These are phyloP conservation scores for Trissolcus brochymenae DNA, from an alignment of 2,888 invertebrate genomes.

Conservation along the genomic window DNA sequence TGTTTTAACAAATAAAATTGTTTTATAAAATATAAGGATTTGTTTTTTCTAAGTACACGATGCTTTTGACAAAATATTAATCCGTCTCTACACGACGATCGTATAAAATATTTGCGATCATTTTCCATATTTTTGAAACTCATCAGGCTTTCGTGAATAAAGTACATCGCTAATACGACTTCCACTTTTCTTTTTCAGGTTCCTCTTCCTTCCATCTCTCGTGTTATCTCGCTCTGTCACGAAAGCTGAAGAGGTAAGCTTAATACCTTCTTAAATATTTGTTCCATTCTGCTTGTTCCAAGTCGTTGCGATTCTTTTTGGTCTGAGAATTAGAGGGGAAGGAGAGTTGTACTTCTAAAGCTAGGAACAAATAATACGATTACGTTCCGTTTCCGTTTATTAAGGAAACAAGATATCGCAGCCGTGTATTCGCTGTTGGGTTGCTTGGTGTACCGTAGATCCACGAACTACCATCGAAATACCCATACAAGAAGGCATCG, in stretches of 20 bases:
- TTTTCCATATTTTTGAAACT: constrained; percentile 69
- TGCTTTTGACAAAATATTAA: constrained; percentile 21
- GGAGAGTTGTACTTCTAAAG: constrained; percentile 71
- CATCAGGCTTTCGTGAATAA: constrained; percentile 68
- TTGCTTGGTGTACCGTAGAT: constrained; percentile 60
- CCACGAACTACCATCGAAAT: constrained; percentile 60
- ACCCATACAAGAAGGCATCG: constrained; percentile 67
- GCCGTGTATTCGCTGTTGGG: constrained; percentile 61
- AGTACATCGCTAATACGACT: constrained; percentile 71
- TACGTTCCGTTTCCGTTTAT: constrained; percentile 77
- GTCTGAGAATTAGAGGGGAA: constrained; percentile 62
- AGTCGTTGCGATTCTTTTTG: constrained; percentile 58
- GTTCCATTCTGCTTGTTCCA: constrained; percentile 66
- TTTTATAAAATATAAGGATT: too few species aligned
- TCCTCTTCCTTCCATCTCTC: constrained; percentile 30
- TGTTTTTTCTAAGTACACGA: too few species aligned
- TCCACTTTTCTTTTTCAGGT: constrained; percentile 53
- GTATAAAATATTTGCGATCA: constrained; percentile 49
- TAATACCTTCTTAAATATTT: constrained; percentile 76
- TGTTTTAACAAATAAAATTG: too few species aligned
- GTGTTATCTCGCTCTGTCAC: constrained; percentile 29
- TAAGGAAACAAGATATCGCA: constrained; percentile 76
- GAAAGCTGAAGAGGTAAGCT: constrained; percentile 63
- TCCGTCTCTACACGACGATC: constrained; percentile 4
- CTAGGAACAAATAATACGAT: constrained; percentile 77